phyloP scores from a whole-genome alignment of 1,140 invertebrate genomes.

The Calycopis cecrops region DNA sequence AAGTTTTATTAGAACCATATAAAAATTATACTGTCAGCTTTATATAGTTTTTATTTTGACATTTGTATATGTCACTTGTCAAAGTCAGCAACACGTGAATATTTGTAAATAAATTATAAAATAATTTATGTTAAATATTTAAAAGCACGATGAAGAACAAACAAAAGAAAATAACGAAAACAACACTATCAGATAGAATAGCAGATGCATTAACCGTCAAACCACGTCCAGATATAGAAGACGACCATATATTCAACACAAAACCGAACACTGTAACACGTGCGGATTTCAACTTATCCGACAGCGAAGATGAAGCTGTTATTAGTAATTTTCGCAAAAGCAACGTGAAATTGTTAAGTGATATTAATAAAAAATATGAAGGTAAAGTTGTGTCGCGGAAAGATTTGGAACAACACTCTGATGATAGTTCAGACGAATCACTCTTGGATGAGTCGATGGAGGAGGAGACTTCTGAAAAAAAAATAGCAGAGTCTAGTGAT shows the following conservation, averaged over 20 bases:
- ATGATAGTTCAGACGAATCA: conserved; percentile 22
- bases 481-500: background rate
- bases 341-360: conserved; percentile 80
- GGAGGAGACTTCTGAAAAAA: background rate
- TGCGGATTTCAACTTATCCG: conserved; percentile 67
- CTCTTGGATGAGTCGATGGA: background rate
- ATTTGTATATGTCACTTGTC: too few species aligned
- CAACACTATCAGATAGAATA: conserved; percentile 76
- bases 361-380: conserved; percentile 83
- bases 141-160: conserved; percentile 31
- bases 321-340: conserved; percentile 78
- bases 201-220: conserved; percentile 74
- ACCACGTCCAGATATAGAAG: conserved; percentile 74
- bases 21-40: too few species aligned
- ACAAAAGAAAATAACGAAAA: conserved; percentile 46
- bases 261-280: conserved; percentile 70
- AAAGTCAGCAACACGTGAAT: background rate
- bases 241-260: conserved; percentile 71
- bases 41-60: too few species aligned
- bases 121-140: background rate
- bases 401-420: conserved; percentile 34
- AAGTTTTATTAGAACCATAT: too few species aligned
- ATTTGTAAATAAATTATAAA: conserved; percentile 6
- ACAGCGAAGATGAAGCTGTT: conserved; percentile 76
- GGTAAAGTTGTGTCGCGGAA: conserved; percentile 79